Base-by-base conservation (phyloP, 2,888 invertebrate genomes). In the Dorcus hopei region DNA sequence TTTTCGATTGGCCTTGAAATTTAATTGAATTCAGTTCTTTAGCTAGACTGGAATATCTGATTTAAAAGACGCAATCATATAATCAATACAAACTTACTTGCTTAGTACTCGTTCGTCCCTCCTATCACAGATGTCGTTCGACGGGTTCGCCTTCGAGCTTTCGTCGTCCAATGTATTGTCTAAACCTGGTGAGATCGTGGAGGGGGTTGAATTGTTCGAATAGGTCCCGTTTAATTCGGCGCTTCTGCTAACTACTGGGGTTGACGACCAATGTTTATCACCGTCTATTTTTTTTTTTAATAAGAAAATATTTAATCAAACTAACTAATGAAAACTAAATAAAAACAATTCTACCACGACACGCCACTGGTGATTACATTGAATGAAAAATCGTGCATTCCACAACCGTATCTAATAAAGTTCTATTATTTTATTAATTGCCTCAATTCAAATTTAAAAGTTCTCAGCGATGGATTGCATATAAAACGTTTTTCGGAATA, bases 111-210 rank as follows among this genome's bases (percentile, higher is more conserved):
- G 53, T 63, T 71, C 72, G 47, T 76, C 75, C 45, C 67, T 65
- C 63, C 68, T 73, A 62, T 75, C 74, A 61, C 65, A 69, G 61
- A 59, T 55, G 45, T 74, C 74, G 56, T 61, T 63, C 42, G 65
- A 66, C 54, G 59, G 60, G 54, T 64, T 67, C 52, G 61, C 65
- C 43, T 70, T 70, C n/a, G 68, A 60, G 48, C 67, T 65, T 52
- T 77, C 76, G 49, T 77, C 77, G 43, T 77, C 77, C 48, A 68
- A 65, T 26, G 63, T 68, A 38, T 61, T 65, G 57, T 76, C 76
- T 11, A 72, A 74, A 3, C 83, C 84, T 0, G 85, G 85, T 0
- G 85, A 85, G 60, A 85, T 74, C 0, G 85, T 86, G 1, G 85
- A 85, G 1, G 85, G 85, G 0, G 85, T 85, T 62, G 83, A 84